Evolutionary conservation across 2,888 invertebrate genomes (phyloP).

Genomic region (Autographa gamma): DNA sequence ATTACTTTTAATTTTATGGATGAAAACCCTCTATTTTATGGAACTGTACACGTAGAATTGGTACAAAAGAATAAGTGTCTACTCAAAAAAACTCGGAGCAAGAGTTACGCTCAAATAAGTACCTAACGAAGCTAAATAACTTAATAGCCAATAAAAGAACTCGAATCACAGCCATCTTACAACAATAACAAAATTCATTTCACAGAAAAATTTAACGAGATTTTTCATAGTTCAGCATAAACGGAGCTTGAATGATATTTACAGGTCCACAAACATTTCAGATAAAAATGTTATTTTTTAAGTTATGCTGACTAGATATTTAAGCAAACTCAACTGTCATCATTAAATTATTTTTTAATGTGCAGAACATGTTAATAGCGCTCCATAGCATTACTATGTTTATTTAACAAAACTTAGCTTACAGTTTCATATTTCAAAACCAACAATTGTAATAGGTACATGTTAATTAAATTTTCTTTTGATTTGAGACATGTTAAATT

Average conservation of each 20-base stretch:
- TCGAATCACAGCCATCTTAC: constrained; percentile 22
- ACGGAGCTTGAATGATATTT: background rate
- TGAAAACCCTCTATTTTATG: constrained; percentile 18
- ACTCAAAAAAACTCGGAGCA: constrained; percentile 45
- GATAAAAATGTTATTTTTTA: background rate
- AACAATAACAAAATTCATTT: constrained; percentile 46
- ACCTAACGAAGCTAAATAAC: constrained; percentile 53
- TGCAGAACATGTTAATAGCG: background rate
- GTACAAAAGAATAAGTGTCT: constrained; percentile 30
- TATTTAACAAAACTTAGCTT: too few species aligned
- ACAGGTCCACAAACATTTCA: background rate
- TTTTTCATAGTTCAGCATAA: background rate
- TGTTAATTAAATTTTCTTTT: too few species aligned
- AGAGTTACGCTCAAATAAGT: constrained; percentile 38
- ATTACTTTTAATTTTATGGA: constrained; percentile 8
- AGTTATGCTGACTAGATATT: background rate
- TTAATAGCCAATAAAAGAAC: constrained; percentile 52
- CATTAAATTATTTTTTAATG: background rate
- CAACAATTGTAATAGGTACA: too few species aligned
- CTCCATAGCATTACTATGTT: too few species aligned
- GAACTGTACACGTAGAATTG: constrained; percentile 15
- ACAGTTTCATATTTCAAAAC: too few species aligned
- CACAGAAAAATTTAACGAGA: constrained; percentile 25
- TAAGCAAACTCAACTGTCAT: too few species aligned
- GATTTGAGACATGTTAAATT: too few species aligned